phyloP scores from a whole-genome alignment of 2,113 vertebrate genomes.

The Lagopus muta region DNA sequence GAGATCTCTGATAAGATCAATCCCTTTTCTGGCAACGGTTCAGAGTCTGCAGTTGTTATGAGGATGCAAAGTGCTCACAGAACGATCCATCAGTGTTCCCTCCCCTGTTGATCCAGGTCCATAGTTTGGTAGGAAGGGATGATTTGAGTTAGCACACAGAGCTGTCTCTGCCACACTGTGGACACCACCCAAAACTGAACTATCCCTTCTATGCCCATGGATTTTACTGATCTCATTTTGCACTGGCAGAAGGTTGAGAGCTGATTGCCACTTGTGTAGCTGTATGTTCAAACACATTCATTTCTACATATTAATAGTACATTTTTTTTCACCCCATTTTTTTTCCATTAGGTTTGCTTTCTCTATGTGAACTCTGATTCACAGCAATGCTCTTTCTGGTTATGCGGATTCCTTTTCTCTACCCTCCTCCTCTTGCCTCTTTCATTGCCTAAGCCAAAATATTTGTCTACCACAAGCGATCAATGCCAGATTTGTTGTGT shows the following conservation, averaged over 20 bases:
- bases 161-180: neutral
- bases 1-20: neutral
- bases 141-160: neutral
- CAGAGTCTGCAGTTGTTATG: neutral
- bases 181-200: neutral
- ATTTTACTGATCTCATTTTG: neutral
- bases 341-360: neutral
- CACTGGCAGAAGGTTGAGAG: neutral
- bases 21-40: neutral
- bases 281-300: neutral
- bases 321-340: neutral
- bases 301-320: neutral
- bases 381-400: neutral
- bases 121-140: neutral
- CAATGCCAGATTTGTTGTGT: constrained; percentile 64
- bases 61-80: neutral
- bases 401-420: neutral
- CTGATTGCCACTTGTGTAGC: neutral
- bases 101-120: neutral
- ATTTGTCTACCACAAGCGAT: constrained; percentile 45
- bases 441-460: constrained; percentile 15
- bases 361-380: neutral
- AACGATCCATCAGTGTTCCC: neutral
- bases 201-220: neutral
- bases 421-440: neutral